phyloP scores from a whole-genome alignment of 2,797 vertebrate species.

The Spinus olivaceus region DNA sequence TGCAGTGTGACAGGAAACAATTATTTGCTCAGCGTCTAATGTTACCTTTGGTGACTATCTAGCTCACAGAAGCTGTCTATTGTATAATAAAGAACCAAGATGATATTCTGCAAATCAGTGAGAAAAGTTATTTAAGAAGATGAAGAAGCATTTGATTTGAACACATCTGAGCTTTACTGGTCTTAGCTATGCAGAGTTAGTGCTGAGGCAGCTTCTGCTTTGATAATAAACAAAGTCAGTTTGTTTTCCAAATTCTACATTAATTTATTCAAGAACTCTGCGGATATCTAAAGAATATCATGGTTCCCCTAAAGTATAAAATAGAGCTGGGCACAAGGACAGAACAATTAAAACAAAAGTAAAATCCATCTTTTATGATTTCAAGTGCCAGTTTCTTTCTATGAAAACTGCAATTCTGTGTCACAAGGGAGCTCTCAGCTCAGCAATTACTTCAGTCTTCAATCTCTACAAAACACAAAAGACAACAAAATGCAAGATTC shows the following conservation, averaged over 20 bases:
- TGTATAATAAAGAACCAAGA: not conserved
- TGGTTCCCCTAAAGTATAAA: not conserved
- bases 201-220: not conserved
- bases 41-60: slow-evolving; percentile 48
- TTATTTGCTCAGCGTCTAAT: slow-evolving; percentile 48
- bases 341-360: slow-evolving; percentile 3
- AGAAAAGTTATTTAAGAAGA: slow-evolving; percentile 8
- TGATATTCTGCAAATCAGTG: not conserved
- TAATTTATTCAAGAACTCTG: slow-evolving; percentile 22
- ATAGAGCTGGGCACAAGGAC: not conserved
- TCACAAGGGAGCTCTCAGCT: slow-evolving; percentile 43
- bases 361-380: not conserved
- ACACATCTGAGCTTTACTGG: not conserved
- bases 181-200: not conserved
- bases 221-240: not conserved
- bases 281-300: not conserved
- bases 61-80: not conserved
- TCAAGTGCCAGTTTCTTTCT: slow-evolving; percentile 18
- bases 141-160: slow-evolving; percentile 21
- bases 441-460: slow-evolving; percentile 3
- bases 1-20: slow-evolving; percentile 48
- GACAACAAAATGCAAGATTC: slow-evolving; percentile 27
- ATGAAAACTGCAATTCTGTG: slow-evolving; percentile 11
- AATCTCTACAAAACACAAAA: slow-evolving; percentile 11
- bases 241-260: not conserved